Evolutionary conservation across 2,888 invertebrate species (phyloP).

Genomic region (Ochlodes sylvanus): DNA sequence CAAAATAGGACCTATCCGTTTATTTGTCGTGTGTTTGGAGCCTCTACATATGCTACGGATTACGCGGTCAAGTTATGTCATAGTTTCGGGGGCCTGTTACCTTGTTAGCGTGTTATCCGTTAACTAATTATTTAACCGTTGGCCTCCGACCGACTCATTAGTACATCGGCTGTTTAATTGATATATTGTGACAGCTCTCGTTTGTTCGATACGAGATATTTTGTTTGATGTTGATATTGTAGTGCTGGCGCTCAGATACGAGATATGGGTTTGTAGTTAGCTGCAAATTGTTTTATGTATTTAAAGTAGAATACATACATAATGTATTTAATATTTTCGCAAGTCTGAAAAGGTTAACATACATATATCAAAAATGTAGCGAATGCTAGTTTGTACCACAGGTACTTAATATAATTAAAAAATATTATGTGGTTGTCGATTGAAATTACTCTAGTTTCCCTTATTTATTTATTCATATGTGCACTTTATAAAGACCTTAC

Average conservation of each 20-base stretch:
- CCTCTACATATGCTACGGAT: slow-evolving; percentile 28
- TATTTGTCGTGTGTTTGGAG: background rate
- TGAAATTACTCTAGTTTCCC: no score
- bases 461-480: no score
- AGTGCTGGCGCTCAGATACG: background rate
- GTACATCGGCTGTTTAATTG: slow-evolving; percentile 38
- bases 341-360: no score
- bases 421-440: no score
- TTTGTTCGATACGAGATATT: slow-evolving; percentile 29
- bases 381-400: no score
- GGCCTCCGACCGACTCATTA: slow-evolving; percentile 36
- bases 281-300: background rate
- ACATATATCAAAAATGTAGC: no score
- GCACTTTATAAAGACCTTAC: no score
- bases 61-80: slow-evolving; percentile 49
- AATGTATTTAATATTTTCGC: no score
- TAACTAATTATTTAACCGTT: slow-evolving; percentile 49
- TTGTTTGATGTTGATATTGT: slow-evolving; percentile 4
- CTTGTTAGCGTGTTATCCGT: slow-evolving; percentile 41
- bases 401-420: no score
- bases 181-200: slow-evolving; percentile 45
- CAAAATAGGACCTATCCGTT: background rate
- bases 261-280: background rate
- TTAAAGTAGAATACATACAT: no score
- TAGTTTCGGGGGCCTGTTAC: slow-evolving; percentile 41